Base-by-base conservation (phyloP, 2,113 vertebrate species). In the Caranx melampygus region DNA sequence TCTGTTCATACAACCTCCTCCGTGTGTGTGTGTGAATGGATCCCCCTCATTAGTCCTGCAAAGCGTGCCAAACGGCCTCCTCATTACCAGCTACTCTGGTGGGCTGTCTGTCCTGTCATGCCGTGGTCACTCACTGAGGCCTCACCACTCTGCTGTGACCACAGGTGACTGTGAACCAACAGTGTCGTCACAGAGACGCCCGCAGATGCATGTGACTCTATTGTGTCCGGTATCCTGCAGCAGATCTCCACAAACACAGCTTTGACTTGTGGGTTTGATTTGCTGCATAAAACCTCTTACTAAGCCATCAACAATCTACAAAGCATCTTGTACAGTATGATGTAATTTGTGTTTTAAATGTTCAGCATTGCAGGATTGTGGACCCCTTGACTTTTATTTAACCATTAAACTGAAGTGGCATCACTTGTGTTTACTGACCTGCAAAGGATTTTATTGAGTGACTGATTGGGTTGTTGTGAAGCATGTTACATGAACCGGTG, bases 31-130 rank as follows among this genome's bases (percentile, higher is more conserved):
- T 81, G 74, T 2, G 65, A 72, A 72, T 42, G 31, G 83, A 75
- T 62, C 75, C 57, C 33, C 45, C 49, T 83, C 21, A 45, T 71
- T 86, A 54, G 83, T 51, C 31, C 26, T 21, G 55, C 40, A 76
- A 67, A 87, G 54, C 47, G 67, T 85, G 84, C 81, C 86, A 85
- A 82, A 75, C 61, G 7, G 66, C 64, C 75, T 69, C 51, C 74
- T 87, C 77, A 82, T 89, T 88, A 87, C 72, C 69, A 70, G 6
- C 69, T 12, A 58, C 68, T 64, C 33, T 59, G 64, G 42, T 59
- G 77, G 69, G 70, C 76, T 66, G 21, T 72, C 62, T 59, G 60
- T 83, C 64, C 3, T 4, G 31, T 35, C 55, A 9, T 79, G 77
- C 54, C 9, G 45, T 57, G 72, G 68, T 75, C 44, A n/a, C 52